Conservation (phyloP, 2,797 vertebrate species). For the Enoplosus armatus region DNA sequence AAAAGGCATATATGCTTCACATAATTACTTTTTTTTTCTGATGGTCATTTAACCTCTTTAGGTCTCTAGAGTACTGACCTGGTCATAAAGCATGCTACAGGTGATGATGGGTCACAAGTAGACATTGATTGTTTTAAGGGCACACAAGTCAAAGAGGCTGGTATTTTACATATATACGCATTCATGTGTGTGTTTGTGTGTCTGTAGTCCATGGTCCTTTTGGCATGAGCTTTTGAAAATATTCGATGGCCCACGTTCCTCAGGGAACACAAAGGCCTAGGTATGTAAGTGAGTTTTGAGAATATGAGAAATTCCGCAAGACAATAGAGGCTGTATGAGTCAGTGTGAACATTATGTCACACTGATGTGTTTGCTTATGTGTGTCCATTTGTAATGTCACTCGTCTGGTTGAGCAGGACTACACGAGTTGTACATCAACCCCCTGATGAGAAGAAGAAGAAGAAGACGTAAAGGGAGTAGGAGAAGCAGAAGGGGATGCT, state of each 20-base stretch:
- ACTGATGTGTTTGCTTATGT: constrained; percentile 31
- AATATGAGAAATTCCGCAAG: constrained; percentile 27
- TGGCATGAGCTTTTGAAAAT: neutral
- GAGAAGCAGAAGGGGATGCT: constrained; percentile 58
- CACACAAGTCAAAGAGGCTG: neutral
- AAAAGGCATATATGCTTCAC: neutral
- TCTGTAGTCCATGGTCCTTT: neutral
- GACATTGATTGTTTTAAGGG: neutral
- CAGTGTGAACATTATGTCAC: constrained; percentile 38
- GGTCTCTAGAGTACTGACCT: neutral
- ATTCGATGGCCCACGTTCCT: too few species aligned
- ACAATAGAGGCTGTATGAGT: constrained; percentile 18
- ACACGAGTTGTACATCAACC: constrained; percentile 35
- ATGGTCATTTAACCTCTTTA: neutral
- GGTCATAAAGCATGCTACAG: neutral
- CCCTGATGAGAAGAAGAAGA: constrained; percentile 40
- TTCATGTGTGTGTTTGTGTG: neutral
- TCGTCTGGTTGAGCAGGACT: constrained; percentile 68
- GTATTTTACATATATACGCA: too few species aligned
- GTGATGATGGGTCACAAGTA: neutral
- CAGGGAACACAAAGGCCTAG: too few species aligned
- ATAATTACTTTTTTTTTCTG: too few species aligned
- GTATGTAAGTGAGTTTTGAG: too few species aligned
- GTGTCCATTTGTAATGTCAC: constrained; percentile 54
- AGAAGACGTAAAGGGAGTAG: constrained; percentile 29